Evolutionary conservation across 2,888 invertebrate species (phyloP).

Genomic region (Glaucopsyche alexis): DNA sequence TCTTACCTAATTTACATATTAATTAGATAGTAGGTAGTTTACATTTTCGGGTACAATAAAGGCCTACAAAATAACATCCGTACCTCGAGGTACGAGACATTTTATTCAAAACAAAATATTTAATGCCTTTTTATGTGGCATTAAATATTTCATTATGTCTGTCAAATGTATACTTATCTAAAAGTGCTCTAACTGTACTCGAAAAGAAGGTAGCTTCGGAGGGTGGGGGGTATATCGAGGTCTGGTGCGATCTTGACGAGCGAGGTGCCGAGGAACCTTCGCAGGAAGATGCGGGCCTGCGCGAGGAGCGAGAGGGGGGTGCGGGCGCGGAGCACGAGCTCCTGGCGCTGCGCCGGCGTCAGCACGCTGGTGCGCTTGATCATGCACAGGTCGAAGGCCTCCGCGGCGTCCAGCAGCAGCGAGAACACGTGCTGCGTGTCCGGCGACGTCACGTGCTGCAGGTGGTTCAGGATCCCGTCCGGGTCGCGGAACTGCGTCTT

Average conservation of each 20-base stretch:
- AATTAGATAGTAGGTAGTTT: too few relatives aligned
- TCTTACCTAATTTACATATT: too few relatives aligned
- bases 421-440: constrained; percentile 80
- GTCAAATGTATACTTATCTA: constrained; percentile 42
- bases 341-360: constrained; percentile 82
- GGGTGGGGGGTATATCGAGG: constrained; percentile 82
- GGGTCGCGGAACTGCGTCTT: constrained; percentile 92
- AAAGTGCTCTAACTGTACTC: constrained; percentile 76
- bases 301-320: constrained; percentile 68
- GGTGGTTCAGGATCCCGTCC: constrained; percentile 88
- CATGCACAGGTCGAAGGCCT: constrained; percentile 89
- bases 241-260: constrained; percentile 78
- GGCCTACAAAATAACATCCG: not conserved
- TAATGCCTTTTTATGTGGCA: not conserved
- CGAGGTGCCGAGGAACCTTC: constrained; percentile 79
- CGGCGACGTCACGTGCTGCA: constrained; percentile 82
- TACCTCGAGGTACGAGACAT: not conserved
- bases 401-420: constrained; percentile 85
- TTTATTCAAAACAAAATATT: not conserved
- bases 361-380: constrained; percentile 85
- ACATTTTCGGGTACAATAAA: not conserved
- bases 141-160: constrained; percentile 40
- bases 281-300: constrained; percentile 81
- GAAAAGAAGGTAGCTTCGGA: constrained; percentile 85
- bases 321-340: constrained; percentile 81